A percentile compares a stretch with the other conserved stretches of the same genome.
These are phyloP conservation scores for Fulica atra DNA, from an alignment of 2,113 vertebrate genomes.

Conservation along the genomic window DNA sequence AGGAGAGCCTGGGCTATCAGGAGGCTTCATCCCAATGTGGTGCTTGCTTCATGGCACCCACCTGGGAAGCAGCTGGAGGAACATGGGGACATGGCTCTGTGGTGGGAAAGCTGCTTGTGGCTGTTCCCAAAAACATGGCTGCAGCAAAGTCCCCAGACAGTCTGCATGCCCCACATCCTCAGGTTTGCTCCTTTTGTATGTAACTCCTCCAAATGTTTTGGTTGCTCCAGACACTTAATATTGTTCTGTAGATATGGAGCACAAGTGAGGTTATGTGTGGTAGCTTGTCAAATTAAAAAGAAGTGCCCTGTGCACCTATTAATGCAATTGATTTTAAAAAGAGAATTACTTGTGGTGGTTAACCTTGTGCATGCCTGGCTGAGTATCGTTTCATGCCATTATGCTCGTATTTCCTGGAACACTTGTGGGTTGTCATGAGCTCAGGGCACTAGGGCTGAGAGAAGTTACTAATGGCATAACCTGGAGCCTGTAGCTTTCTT, in stretches of 20 bases:
- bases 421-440: background rate
- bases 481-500: background rate
- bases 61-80: background rate
- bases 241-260: background rate
- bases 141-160: background rate
- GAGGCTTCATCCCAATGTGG: accelerated
- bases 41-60: accelerated
- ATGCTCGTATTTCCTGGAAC: background rate
- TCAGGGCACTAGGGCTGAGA: background rate
- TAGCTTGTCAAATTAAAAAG: background rate
- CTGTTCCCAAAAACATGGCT: accelerated
- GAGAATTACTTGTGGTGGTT: background rate
- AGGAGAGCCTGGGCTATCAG: background rate
- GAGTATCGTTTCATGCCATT: background rate
- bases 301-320: background rate
- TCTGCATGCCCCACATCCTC: background rate
- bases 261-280: background rate
- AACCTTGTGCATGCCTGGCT: background rate
- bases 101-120: accelerated
- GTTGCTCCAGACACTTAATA: background rate
- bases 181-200: background rate
- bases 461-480: background rate
- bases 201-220: background rate
- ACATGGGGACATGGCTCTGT: accelerated
- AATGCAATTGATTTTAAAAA: background rate